Base-by-base conservation (phyloP, 1,140 invertebrate genomes). In the Holcopasites calliopsidis region DNA sequence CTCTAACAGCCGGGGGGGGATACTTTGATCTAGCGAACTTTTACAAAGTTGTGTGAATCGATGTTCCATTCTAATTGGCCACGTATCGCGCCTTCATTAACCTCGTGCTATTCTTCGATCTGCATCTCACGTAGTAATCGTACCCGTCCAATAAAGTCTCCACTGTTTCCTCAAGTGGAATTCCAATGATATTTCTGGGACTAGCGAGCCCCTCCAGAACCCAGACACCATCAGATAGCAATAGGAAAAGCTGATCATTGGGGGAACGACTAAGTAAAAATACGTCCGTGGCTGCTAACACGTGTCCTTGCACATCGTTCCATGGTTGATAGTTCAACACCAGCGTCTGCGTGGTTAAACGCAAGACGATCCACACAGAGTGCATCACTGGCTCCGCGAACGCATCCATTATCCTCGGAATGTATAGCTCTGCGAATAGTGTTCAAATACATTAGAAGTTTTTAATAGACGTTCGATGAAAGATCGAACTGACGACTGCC, bases 201-300 rank as follows among this genome's bases (percentile, higher is more conserved):
- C 66, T 80, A 2, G 71, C 78, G 10, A 89, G 65, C 57, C 84
- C 84, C 49, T 78, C 77, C 0, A 89, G 35, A 71, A 84, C 86
- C 88, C 87, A 89, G 31, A 90, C 52, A 10, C 89, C 87, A 42
- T 89, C 81, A 2, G 79, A 81, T 28, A 80, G 54, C 16, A 89
- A 60, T 33, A 90, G 28, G 3, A 90, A 33, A 2, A 87, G 62
- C 65, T 89, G 85, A 28, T 82, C 64, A 21, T 76, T 85, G 6
- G 76, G 70, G 3, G 71, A 52, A 7, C 40, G 26, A n/a, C 61
- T 83, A 26, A 82, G 57, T 11, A 23, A 8, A 42, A 88, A 82
- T 0, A 61, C 55, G 3, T 65, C 52, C 0, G 80, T 80, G 5
- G 52, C 60, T 7, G 88, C 83, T 13, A 90, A 44, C 38, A 80